A percentile compares a stretch with the other conserved stretches of the same genome.
These are phyloP conservation scores for Platygyra sinensis DNA, from an alignment of 64 coral and sea anemone species.

Conservation along the genomic window DNA sequence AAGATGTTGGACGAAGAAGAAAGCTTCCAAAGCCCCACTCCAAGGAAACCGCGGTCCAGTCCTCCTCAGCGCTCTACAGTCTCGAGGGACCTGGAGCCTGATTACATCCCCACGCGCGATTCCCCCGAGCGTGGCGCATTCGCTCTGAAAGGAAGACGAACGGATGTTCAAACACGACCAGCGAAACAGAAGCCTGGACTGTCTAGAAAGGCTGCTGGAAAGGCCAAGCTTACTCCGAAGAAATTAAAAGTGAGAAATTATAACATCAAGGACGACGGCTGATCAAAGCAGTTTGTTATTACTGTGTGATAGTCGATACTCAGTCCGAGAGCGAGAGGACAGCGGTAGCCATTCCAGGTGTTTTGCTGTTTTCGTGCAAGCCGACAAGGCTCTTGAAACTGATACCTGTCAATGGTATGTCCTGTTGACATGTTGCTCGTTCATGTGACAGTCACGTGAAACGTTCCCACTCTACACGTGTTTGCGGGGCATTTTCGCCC, in stretches of 20 bases:
- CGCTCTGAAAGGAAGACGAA: slow-evolving; percentile 79
- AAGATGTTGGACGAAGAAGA: slow-evolving; percentile 96
- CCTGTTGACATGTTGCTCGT: too few relatives aligned
- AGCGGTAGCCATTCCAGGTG: too few relatives aligned
- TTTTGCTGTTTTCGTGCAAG: too few relatives aligned
- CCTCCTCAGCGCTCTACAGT: neutral
- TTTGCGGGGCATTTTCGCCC: too few relatives aligned
- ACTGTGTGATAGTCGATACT: neutral
- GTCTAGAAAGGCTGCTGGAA: slow-evolving; percentile 84
- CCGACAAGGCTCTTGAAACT: too few relatives aligned
- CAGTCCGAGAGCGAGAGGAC: neutral
- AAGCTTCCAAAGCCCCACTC: slow-evolving; percentile 74
- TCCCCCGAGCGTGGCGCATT: slow-evolving; percentile 51
- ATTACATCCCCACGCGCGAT: slow-evolving; percentile 54
- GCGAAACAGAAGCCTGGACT: slow-evolving; percentile 44
- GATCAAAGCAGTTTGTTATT: neutral
- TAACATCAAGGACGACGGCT: slow-evolving; percentile 74
- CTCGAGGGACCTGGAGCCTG: slow-evolving; percentile 24
- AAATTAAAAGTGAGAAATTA: slow-evolving; percentile 89
- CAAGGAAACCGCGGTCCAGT: slow-evolving; percentile 22
- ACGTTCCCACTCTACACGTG: too few relatives aligned
- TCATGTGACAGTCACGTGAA: too few relatives aligned
- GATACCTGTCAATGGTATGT: too few relatives aligned
- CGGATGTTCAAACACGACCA: slow-evolving; percentile 50
- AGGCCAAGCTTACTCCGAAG: slow-evolving; percentile 62